Base-by-base conservation (phyloP, 2,888 invertebrate species). In the Agonopterix heracliana region DNA sequence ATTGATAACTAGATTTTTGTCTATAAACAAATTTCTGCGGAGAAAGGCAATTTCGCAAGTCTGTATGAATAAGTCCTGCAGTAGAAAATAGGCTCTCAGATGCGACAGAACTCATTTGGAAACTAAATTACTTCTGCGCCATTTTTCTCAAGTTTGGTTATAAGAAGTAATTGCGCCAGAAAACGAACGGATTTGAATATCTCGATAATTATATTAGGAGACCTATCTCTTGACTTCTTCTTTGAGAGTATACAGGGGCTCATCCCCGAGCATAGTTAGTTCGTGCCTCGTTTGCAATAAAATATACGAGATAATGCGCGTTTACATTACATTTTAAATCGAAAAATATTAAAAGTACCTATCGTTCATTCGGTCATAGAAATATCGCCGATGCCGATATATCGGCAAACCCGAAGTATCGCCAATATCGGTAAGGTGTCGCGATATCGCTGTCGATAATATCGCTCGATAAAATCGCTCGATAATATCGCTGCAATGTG, bases 61-160 rank as follows among this genome's bases (percentile, higher is more conserved):
- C 46, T 47, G 46, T 40, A 7, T 46, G 46, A 17, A 46, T 38
- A 40, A 40, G 17, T 14, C n/a, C n/a, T n/a, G n/a, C n/a, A n/a
- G n/a, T n/a, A 43, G n/a, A 43, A 47, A 47, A 47, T 47, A 36
- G 35, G 43, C 43, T 42, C 47, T 47, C 47, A 43, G 47, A 35
- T 35, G 42, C 43, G 9, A 36, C 42, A 36, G 47, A 47, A 41
- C 41, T 41, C 46, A 26, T 41, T 41, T 41, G 17, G 12, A 43
- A 43, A 41, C 11, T n/a, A 11, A 41, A 41, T 11, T 41, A 46
- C 41, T 46, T 26, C 46, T 46, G 46, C 40, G 17, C 46, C 40
- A 46, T 40, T 46, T 46, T 46, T 41, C 41, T 41, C 9, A 41
- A 9, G 9, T 12, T 41, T 26, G 46, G 40, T 3, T 38, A 38